Evolutionary conservation across 1,140 invertebrate species (phyloP).

Genomic region (Halictus rubicundus): DNA sequence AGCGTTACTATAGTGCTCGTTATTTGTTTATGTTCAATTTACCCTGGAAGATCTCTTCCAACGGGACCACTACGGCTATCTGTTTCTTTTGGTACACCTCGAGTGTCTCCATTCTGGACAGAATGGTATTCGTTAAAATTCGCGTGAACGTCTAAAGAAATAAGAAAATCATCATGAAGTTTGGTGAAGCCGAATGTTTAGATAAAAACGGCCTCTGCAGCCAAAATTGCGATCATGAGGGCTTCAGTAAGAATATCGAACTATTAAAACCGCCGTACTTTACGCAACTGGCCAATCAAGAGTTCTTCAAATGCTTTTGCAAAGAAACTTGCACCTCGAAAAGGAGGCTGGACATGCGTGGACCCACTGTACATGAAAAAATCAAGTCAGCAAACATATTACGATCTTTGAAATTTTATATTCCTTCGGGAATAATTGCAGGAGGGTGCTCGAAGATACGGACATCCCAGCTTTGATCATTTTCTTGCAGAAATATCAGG

Average conservation of each 20-base stretch:
- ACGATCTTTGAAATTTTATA: not conserved
- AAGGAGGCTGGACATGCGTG: conserved; percentile 15
- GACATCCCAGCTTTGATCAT: conserved; percentile 79
- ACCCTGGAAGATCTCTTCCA: conserved; percentile 69
- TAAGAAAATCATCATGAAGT: conserved; percentile 9
- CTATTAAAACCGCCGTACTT: not conserved
- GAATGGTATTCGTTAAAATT: not conserved
- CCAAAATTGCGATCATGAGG: not conserved
- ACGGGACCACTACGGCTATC: conserved; percentile 48
- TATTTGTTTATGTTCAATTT: conserved; percentile 1
- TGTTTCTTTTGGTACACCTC: conserved; percentile 9
- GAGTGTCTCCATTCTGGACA: not conserved
- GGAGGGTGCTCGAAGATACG: conserved; percentile 74
- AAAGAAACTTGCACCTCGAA: not conserved
- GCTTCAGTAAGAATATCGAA: not conserved
- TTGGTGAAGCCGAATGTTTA: not conserved
- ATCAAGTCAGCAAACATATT: conserved; percentile 1
- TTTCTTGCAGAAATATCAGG: conserved; percentile 77
- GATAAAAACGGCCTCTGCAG: not conserved
- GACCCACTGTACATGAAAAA: not conserved
- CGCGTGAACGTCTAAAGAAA: not conserved
- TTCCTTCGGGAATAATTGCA: conserved; percentile 43
- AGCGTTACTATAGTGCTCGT: not conserved
- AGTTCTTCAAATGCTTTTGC: conserved; percentile 31
- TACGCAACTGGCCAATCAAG: not conserved